Conservation (phyloP, 2,888 invertebrate genomes). For the Atrina japonica region DNA sequence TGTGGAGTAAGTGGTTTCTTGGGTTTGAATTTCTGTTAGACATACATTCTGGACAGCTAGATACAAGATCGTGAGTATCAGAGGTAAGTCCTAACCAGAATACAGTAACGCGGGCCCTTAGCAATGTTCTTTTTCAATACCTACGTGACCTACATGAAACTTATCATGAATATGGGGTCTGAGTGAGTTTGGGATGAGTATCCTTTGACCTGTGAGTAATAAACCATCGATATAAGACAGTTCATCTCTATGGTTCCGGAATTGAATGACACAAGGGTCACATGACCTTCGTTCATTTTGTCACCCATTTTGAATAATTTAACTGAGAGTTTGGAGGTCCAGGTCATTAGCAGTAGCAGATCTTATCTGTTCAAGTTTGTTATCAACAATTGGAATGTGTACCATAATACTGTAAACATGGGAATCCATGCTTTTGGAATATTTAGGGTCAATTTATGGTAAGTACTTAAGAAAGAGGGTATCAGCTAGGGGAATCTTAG, state of each 20-base stretch:
- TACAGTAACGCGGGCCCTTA: constrained; percentile 17
- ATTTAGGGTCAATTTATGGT: constrained; percentile 26
- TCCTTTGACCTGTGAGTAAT: constrained; percentile 38
- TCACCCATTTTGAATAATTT: constrained; percentile 40
- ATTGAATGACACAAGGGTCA: constrained; percentile 24
- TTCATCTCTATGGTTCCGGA: constrained; percentile 44
- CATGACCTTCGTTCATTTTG: constrained; percentile 8
- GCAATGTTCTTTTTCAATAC: neutral
- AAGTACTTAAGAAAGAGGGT: constrained; percentile 37
- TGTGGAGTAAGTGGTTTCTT: constrained; percentile 42
- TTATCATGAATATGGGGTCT: neutral
- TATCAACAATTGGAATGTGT: constrained; percentile 35
- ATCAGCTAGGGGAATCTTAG: constrained; percentile 40
- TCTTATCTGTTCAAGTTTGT: constrained; percentile 41
- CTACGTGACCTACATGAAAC: constrained; percentile 7
- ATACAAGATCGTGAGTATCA: no score
- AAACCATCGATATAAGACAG: constrained; percentile 35
- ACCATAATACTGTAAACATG: constrained; percentile 41
- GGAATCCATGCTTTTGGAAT: constrained; percentile 25
- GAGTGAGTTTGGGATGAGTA: neutral
- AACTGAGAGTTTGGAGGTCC: constrained; percentile 31
- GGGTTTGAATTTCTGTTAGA: constrained; percentile 34
- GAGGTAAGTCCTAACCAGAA: constrained; percentile 35
- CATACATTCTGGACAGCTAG: constrained; percentile 38
- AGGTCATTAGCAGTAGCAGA: constrained; percentile 29